Evolutionary conservation across 2,113 vertebrate genomes (phyloP).

Genomic region (Antechinus stuartii): DNA sequence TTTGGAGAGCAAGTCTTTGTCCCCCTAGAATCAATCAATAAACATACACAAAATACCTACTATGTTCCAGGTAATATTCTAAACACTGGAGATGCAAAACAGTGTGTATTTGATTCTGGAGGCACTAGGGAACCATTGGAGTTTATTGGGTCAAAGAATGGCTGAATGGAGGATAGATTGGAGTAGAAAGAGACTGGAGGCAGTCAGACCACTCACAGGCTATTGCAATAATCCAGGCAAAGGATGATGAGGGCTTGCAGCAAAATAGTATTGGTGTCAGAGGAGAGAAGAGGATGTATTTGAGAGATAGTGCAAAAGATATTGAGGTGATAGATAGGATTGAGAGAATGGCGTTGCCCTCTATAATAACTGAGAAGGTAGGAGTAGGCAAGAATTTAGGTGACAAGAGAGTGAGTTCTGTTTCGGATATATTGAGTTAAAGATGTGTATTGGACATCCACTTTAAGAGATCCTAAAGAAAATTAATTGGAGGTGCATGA

Average conservation of each 20-base stretch:
- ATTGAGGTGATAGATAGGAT: neutral
- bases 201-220: neutral
- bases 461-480: neutral
- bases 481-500: neutral
- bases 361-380: neutral
- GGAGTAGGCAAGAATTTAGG: neutral
- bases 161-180: neutral
- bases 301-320: neutral
- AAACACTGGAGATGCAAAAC: neutral
- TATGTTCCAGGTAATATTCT: too few relatives aligned
- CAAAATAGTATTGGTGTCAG: neutral
- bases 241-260: neutral
- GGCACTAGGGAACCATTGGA: neutral
- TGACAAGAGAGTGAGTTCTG: neutral
- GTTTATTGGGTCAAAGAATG: neutral
- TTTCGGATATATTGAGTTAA: neutral
- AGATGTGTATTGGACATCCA: neutral
- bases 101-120: neutral
- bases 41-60: too few relatives aligned
- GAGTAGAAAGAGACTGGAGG: neutral
- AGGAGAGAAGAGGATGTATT: neutral
- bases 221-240: neutral
- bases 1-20: too few relatives aligned
- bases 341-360: neutral
- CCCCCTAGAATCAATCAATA: too few relatives aligned